Evolutionary conservation across 2,888 invertebrate genomes (phyloP), one percentile per base, ranked within the genome.

Genomic region (Sabatieria punctata): DNA sequence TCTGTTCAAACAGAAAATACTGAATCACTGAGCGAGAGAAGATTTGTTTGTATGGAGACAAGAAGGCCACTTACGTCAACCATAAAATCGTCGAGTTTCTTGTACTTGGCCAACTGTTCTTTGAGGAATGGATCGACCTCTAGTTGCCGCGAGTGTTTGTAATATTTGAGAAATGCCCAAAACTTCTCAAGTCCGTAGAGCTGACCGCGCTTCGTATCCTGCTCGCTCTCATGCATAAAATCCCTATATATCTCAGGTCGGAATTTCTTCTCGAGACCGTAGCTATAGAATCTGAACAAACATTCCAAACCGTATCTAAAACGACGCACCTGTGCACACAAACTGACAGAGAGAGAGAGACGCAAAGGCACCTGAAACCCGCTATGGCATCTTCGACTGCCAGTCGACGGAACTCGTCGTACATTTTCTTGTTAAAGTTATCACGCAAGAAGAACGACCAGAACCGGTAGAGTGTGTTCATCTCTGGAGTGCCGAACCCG

Each of bases 401-500:
- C 51, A 89, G 68, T 22, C 76, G 74, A 61, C 80, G 78, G 71
- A 97, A 99, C 71, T 99, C 95, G 58, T 82, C 80, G 69, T 93
- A 97, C 95, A 97, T 97, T 55, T 79, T 86, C 58, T 83, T 78
- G 71, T 97, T 97, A 72, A 91, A 97, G 66, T 95, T 89, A 67
- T 95, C 93, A 51, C 97, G 73, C 53, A 99, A 74, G 75, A 97
- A 97, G 77, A 95, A 95, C 26, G 95, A 95, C 97, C 97, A 97
- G 74, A 97, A 99, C 51, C 97, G 76, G 75, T 91, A 99, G 43
- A 97, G 74, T 0, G 97, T 97, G 71, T 97, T 97, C 95, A 99
- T 97, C 71, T 99, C 97, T 64, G 86, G 88, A 4, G 89, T 84
- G 0, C 95, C 95, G 60, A 80, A 80, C 51, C 95, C 95, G 47